Conservation (phyloP, 2,797 vertebrate species). For the Chloroceryle inda region DNA sequence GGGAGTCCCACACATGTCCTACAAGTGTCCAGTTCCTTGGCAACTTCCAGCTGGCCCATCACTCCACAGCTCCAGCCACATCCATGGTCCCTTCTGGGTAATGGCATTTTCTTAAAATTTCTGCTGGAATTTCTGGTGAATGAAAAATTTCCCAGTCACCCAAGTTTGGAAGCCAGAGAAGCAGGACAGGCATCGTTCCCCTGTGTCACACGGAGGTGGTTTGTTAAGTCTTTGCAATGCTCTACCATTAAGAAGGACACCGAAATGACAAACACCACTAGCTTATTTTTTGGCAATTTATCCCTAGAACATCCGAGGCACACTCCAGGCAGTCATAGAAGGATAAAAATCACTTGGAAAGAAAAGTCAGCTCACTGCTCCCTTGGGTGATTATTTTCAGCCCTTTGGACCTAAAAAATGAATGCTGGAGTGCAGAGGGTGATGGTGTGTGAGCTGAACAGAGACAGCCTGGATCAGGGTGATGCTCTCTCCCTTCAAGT, state of each 20-base stretch:
- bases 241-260: background rate
- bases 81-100: fast-evolving
- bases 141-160: background rate
- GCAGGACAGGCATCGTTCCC: background rate
- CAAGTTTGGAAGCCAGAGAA: background rate
- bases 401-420: background rate
- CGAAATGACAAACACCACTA: background rate
- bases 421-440: no score
- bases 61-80: background rate
- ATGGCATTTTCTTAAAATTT: background rate
- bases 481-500: background rate
- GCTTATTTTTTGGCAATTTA: background rate
- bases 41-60: background rate
- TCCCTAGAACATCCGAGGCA: background rate
- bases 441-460: background rate
- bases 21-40: background rate
- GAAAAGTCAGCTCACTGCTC: background rate
- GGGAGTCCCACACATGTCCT: fast-evolving
- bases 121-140: background rate
- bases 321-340: background rate
- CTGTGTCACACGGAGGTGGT: fast-evolving
- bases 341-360: background rate
- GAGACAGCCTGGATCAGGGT: fast-evolving
- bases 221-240: background rate
- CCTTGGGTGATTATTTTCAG: background rate